These are phyloP conservation scores for Amphipyra berbera DNA, from an alignment of 2,888 invertebrate genomes.

Conservation along the genomic window DNA sequence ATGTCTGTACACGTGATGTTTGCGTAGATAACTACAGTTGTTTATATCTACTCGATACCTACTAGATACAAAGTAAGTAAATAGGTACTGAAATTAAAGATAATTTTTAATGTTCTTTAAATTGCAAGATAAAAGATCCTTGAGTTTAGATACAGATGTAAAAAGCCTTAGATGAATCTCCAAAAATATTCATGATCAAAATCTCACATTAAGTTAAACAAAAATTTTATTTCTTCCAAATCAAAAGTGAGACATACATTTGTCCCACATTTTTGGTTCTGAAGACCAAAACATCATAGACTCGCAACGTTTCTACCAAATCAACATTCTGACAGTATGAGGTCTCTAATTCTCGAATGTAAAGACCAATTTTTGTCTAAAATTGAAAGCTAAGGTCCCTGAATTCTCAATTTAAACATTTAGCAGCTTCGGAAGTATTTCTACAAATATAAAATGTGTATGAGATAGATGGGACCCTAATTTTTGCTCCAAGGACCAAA, in stretches of 20 bases:
- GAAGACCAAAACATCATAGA: background rate
- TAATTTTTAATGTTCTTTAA: background rate
- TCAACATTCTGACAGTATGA: conserved; percentile 3
- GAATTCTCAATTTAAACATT: background rate
- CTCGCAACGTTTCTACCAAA: background rate
- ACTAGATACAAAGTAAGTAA: conserved; percentile 33
- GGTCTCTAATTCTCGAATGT: conserved; percentile 7
- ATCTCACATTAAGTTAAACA: background rate
- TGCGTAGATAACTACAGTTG: conserved; percentile 39
- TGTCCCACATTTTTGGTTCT: no score
- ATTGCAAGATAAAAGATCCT: background rate
- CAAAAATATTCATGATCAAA: background rate
- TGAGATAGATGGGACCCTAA: no score
- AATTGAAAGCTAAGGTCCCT: background rate
- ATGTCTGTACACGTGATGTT: conserved; percentile 46
- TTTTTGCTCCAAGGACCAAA: background rate
- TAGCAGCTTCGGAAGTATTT: conserved; percentile 36
- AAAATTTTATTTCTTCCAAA: background rate
- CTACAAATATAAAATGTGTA: conserved; percentile 19
- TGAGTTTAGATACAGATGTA: background rate
- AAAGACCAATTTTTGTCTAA: background rate
- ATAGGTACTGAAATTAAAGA: conserved; percentile 23
- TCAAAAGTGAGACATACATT: background rate
- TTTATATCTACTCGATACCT: conserved; percentile 38
- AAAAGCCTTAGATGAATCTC: conserved; percentile 14